These are phyloP conservation scores for Cryptoleucopteryx plumbea DNA, from an alignment of 2,113 vertebrate genomes.

Conservation along the genomic window DNA sequence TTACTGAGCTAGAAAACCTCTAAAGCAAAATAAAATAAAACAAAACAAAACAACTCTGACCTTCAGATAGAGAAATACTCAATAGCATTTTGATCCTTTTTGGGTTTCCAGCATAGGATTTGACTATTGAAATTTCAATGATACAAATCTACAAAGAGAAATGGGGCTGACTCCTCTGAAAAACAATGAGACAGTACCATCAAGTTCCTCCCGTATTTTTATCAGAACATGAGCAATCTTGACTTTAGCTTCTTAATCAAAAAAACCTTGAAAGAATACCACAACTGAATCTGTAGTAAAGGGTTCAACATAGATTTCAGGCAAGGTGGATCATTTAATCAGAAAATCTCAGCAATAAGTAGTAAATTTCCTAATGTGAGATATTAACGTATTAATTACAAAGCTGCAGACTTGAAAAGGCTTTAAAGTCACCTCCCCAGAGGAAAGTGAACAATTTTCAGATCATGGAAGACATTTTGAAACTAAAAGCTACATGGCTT, in stretches of 20 bases:
- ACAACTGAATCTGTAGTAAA: conserved; percentile 15
- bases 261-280: neutral
- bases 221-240: conserved; percentile 17
- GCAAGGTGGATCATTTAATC: neutral
- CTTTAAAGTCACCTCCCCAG: neutral
- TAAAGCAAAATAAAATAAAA: neutral
- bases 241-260: conserved; percentile 6
- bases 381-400: conserved; percentile 15
- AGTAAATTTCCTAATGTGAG: neutral
- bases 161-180: neutral
- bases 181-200: neutral
- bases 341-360: neutral
- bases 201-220: neutral
- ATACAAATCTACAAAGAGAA: neutral
- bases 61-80: neutral
- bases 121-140: neutral
- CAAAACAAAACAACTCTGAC: neutral
- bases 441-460: neutral
- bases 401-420: neutral
- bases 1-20: neutral
- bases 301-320: neutral
- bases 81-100: neutral
- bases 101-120: neutral
- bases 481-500: neutral
- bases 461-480: neutral